phyloP scores from a whole-genome alignment of 2,797 vertebrate species.

The Zenarchopterus dispar region DNA sequence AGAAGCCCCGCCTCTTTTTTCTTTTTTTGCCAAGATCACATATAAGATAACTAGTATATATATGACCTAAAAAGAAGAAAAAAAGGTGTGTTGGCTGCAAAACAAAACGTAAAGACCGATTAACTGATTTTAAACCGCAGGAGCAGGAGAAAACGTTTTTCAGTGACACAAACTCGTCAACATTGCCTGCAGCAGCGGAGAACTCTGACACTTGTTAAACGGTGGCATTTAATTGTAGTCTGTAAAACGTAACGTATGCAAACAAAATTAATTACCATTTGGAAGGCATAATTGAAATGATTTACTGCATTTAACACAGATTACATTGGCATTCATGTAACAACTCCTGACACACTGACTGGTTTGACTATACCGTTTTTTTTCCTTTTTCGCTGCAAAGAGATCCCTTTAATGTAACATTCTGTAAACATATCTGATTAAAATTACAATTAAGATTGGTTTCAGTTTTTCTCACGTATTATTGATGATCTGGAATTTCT shows the following conservation, averaged over 20 bases:
- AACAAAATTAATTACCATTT: constrained; percentile 26
- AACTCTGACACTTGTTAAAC: constrained; percentile 23
- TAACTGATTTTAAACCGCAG: constrained; percentile 15
- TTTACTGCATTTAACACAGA: constrained; percentile 26
- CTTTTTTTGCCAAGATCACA: too few species aligned
- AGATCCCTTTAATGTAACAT: too few species aligned
- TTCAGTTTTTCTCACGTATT: constrained; percentile 85
- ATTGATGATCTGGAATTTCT: constrained; percentile 98
- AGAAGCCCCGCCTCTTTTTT: too few species aligned
- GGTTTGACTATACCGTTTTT: too few species aligned
- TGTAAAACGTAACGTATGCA: constrained; percentile 31
- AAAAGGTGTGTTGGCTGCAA: too few species aligned
- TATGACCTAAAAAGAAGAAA: too few species aligned
- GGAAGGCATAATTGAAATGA: constrained; percentile 11
- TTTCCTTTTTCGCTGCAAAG: too few species aligned
- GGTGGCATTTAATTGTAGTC: constrained; percentile 19
- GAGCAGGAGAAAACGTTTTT: background rate
- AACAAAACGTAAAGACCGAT: background rate
- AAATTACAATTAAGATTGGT: background rate
- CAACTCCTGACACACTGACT: background rate
- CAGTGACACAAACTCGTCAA: constrained; percentile 9
- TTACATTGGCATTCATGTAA: constrained; percentile 1
- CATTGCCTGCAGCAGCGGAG: constrained; percentile 3
- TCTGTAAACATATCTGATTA: background rate
- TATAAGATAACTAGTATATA: too few species aligned